Conservation (phyloP, 2,113 vertebrate genomes). For the Halcyon senegalensis region DNA sequence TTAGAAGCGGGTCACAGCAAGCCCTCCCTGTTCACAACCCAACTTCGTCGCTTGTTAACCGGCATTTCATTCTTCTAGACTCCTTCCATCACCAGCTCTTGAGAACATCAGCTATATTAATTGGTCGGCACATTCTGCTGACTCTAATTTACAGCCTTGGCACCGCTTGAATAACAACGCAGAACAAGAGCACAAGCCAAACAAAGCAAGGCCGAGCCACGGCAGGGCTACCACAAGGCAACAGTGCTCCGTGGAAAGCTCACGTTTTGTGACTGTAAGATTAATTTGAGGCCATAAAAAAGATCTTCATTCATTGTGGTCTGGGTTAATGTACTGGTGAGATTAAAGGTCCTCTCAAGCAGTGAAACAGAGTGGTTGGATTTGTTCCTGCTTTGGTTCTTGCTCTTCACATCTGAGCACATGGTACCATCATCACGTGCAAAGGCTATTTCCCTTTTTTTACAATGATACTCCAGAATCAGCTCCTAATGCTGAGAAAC, state of each 20-base stretch:
- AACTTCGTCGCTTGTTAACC: too few species aligned
- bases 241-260: background rate
- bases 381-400: background rate
- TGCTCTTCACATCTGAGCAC: background rate
- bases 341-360: background rate
- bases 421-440: background rate
- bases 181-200: background rate
- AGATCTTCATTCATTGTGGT: background rate
- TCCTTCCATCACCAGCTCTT: background rate
- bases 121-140: background rate
- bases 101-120: background rate
- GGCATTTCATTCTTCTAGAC: too few species aligned
- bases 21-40: background rate
- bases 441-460: background rate
- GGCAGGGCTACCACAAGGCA: background rate
- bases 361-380: background rate
- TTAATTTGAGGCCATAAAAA: background rate
- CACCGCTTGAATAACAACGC: background rate
- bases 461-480: background rate
- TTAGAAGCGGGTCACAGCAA: rapidly evolving
- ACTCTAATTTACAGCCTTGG: background rate
- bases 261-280: background rate
- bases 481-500: background rate
- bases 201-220: background rate
- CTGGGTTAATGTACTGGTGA: background rate